Conservation (phyloP, 1,140 invertebrate genomes). For the Stenopsyche tienmushanensis region DNA sequence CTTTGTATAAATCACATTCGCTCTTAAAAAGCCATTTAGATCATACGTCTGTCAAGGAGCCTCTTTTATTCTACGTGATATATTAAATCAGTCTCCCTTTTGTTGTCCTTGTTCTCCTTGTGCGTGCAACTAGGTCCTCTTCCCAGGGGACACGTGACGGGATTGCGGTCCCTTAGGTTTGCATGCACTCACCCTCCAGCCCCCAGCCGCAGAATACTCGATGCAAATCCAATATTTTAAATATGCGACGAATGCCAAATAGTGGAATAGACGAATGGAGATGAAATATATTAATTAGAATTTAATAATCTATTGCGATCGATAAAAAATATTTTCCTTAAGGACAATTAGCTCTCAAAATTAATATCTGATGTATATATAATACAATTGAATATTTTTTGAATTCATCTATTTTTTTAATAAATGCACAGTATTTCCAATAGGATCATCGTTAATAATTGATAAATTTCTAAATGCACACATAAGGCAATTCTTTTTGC, state of each 20-base stretch:
- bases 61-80: neutral
- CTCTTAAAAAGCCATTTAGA: neutral
- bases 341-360: too few species aligned
- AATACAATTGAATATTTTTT: too few species aligned
- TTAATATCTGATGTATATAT: too few species aligned
- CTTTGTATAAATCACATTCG: neutral
- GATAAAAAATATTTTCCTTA: too few species aligned
- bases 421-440: too few species aligned
- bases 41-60: neutral
- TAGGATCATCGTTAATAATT: too few species aligned
- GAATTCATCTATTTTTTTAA: too few species aligned
- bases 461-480: neutral
- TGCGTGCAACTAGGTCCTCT: neutral
- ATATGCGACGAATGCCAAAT: too few species aligned
- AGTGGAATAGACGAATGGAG: too few species aligned
- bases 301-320: too few species aligned
- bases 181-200: neutral
- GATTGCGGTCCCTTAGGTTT: constrained; percentile 22
- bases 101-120: constrained; percentile 4
- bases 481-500: neutral
- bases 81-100: neutral
- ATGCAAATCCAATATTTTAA: too few species aligned
- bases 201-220: neutral
- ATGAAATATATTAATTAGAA: too few species aligned
- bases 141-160: constrained; percentile 5